phyloP scores from a whole-genome alignment of 2,113 vertebrate species.

The Rhabdomys dilectus region DNA sequence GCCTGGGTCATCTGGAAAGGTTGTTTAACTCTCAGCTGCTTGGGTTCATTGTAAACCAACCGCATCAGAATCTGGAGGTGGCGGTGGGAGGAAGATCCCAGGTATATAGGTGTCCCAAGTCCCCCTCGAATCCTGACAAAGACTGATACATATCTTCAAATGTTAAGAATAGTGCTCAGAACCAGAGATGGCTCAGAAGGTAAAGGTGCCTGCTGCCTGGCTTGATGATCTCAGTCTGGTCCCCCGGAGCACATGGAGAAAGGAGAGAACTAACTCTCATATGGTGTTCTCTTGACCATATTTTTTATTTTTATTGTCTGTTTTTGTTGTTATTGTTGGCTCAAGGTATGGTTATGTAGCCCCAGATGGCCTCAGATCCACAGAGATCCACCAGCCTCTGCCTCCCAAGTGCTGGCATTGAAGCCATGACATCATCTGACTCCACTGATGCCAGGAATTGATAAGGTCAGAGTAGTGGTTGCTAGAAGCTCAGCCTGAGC shows the following conservation, averaged over 20 bases:
- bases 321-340: too few relatives aligned
- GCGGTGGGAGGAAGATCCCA: not conserved
- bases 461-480: not conserved
- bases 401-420: too few relatives aligned
- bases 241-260: not conserved
- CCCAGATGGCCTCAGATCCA: too few relatives aligned
- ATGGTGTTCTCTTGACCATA: not conserved
- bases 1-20: too few relatives aligned
- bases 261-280: not conserved
- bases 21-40: too few relatives aligned
- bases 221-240: not conserved
- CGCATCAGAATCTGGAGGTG: not conserved
- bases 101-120: not conserved
- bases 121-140: not conserved
- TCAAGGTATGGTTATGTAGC: too few relatives aligned
- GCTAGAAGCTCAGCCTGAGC: not conserved
- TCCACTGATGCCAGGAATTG: not conserved
- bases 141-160: not conserved
- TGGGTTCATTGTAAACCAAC: not conserved
- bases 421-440: not conserved
- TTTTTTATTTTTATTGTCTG: too few relatives aligned
- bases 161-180: not conserved
- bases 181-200: not conserved
- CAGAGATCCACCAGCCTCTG: too few relatives aligned
- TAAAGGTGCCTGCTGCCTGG: not conserved